Evolutionary conservation across 2,888 invertebrate genomes (phyloP), one percentile per base, ranked within the genome.

Genomic region (Hipparchia sbordonii): DNA sequence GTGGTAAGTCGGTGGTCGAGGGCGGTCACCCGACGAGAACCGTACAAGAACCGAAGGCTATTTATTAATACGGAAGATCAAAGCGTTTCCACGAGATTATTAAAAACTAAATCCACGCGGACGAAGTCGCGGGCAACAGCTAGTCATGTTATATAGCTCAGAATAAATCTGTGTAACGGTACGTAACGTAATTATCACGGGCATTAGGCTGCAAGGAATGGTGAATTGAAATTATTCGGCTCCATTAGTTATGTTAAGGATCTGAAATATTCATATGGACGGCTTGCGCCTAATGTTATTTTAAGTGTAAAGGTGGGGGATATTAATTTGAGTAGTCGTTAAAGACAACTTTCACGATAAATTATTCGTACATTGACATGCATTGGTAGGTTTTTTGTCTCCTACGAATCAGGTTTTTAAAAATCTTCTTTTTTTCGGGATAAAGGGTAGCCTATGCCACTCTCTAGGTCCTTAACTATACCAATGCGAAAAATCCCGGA

Each of bases 221-320:
- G 13, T 12, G 33, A 33, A 23, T 10, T 65, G 51, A 63, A 63
- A 63, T 63, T 23, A 62, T 62, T 5, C 51, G 23, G 51, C 8
- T 46, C 39, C 65, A 12, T 65, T 33, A 65, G 65, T 51, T 10
- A 7, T 10, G 39, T 8, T 65, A 12, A 33, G 51, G 12, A 51
- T 52, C 63, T 51, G 23, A 52, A 33, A 52, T 65, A 65, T 65
- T 65, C 65, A 51, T 65, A 33, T 12, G 10, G 52, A 65, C 33
- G 33, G 7, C 6, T 65, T 12, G 33, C 0, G 51, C 33, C 12
- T 52, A 65, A 52, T 65, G 23, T 51, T 33, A 10, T 52, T 52
- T 65, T 52, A 63, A 63, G 63, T 63, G 51, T 6, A 51, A 48
- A 48, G 48, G 13, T 23, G 39, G 39, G 39, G 39, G 39, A 39